Percentiles rank a stretch among this genome's conserved stretches.
Conservation (phyloP, 2,113 vertebrate species). For the Suncus etruscus region DNA sequence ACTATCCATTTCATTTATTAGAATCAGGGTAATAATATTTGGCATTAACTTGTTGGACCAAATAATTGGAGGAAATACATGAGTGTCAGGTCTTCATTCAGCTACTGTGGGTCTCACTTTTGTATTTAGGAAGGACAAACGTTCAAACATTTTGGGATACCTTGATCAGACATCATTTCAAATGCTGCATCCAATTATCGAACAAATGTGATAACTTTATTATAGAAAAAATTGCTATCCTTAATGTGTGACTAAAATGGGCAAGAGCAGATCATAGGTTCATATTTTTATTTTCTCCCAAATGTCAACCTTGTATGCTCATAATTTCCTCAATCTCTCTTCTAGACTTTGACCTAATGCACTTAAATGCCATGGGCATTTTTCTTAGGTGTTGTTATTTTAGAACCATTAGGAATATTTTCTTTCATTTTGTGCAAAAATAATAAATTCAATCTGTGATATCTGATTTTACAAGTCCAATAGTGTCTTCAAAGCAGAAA, state of each 20-base stretch:
- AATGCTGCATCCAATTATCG: background rate
- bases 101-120: background rate
- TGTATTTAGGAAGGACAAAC: background rate
- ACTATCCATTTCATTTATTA: background rate
- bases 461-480: background rate
- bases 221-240: background rate
- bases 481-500: background rate
- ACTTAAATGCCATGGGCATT: background rate
- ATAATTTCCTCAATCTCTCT: background rate
- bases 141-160: background rate
- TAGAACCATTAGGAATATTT: background rate
- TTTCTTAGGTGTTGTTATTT: background rate
- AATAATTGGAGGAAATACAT: background rate
- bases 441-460: background rate
- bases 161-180: background rate
- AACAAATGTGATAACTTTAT: conserved; percentile 17
- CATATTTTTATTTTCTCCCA: background rate
- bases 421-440: conserved; percentile 26
- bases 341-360: background rate
- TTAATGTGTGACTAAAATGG: background rate
- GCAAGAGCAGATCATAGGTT: background rate
- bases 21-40: background rate
- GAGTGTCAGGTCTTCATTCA: background rate
- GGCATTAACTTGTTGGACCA: background rate
- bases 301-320: background rate